Percentiles rank a stretch among this genome's conserved stretches.
Evolutionary conservation across 2,113 vertebrate species (phyloP).

Genomic region (Centropus unirufus): DNA sequence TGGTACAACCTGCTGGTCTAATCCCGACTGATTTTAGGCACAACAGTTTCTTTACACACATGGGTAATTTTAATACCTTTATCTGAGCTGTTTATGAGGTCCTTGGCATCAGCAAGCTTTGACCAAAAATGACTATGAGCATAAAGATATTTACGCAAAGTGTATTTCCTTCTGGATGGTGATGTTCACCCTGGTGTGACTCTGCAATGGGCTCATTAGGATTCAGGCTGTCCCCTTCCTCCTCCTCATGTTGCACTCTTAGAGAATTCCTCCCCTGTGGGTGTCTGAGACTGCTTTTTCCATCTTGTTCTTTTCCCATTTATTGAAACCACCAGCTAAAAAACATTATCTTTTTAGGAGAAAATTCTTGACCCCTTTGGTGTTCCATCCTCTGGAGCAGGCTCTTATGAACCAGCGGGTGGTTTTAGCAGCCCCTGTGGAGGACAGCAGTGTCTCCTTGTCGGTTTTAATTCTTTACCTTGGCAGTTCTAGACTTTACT

Average conservation of each 20-base stretch:
- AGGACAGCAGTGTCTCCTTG: background rate
- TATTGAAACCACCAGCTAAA: background rate
- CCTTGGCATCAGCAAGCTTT: background rate
- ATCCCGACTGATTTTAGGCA: background rate
- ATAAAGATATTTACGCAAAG: background rate
- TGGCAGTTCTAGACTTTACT: background rate
- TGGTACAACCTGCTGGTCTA: background rate
- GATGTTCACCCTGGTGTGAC: background rate
- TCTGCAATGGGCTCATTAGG: background rate
- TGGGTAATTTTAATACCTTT: background rate
- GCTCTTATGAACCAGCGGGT: too few species aligned
- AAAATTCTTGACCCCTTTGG: background rate
- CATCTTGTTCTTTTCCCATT: background rate
- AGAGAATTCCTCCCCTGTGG: background rate
- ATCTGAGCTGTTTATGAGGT: background rate
- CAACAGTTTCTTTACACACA: background rate
- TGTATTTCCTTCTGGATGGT: background rate
- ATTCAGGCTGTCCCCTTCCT: background rate
- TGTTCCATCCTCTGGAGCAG: background rate
- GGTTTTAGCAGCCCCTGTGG: background rate
- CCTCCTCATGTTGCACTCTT: fast-evolving
- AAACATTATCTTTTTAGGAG: background rate
- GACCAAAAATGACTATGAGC: background rate
- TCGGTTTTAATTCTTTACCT: background rate
- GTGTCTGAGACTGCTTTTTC: background rate